These are phyloP conservation scores for Nectonema munidae DNA, from an alignment of 2,888 invertebrate genomes.

Conservation along the genomic window DNA sequence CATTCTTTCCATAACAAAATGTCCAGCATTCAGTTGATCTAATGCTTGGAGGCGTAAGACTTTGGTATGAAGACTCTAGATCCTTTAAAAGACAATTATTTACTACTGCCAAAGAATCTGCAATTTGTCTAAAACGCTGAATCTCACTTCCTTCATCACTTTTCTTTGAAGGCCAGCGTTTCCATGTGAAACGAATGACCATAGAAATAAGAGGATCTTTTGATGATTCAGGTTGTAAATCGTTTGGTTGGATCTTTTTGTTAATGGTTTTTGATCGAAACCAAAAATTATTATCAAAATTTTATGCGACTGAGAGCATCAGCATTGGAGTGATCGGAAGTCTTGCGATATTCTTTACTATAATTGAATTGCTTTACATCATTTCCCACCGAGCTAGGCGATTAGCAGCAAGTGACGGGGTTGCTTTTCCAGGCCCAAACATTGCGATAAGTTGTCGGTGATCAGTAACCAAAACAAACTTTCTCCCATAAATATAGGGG, in stretches of 20 bases:
- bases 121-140: too few relatives aligned
- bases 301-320: constrained; percentile 17
- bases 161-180: constrained; percentile 11
- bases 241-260: too few relatives aligned
- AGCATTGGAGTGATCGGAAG: constrained; percentile 16
- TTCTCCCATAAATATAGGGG: constrained; percentile 13
- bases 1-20: background rate
- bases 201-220: constrained; percentile 14
- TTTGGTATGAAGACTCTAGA: too few relatives aligned
- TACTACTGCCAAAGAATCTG: too few relatives aligned
- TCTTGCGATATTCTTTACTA: constrained; percentile 9
- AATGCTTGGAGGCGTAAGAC: too few relatives aligned
- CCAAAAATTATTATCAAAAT: constrained; percentile 6
- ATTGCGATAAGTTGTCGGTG: constrained; percentile 15
- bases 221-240: constrained; percentile 9
- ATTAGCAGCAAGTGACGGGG: constrained; percentile 14
- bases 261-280: too few relatives aligned
- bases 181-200: constrained; percentile 10
- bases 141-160: too few relatives aligned
- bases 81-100: too few relatives aligned
- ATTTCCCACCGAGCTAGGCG: constrained; percentile 16
- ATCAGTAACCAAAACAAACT: constrained; percentile 16
- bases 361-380: constrained; percentile 2
- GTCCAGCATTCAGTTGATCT: too few relatives aligned
- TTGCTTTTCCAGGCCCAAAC: constrained; percentile 14